Evolutionary conservation across 2,797 vertebrate genomes (phyloP).

Genomic region (Galagoides demidoff): DNA sequence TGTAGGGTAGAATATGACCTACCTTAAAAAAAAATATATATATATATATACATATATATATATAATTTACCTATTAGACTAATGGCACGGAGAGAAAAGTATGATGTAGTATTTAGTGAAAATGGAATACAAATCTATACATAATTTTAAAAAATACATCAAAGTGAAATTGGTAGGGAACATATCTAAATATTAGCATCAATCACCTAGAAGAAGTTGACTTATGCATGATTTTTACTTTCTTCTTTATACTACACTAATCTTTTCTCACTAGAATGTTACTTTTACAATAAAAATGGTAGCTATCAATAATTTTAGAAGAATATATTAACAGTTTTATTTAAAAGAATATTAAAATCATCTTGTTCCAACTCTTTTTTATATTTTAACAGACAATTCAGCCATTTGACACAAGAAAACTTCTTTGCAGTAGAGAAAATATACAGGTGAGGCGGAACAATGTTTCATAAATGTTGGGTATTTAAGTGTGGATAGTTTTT

Average conservation of each 20-base stretch:
- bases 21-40: no score
- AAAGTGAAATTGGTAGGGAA: conserved; percentile 11
- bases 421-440: conserved; percentile 84
- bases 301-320: conserved; percentile 49
- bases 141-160: not conserved
- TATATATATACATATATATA: no score
- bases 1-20: no score
- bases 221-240: not conserved
- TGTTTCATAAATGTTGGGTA: not conserved
- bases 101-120: conserved; percentile 31
- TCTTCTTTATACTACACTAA: not conserved
- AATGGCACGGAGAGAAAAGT: not conserved
- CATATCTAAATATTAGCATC: conserved; percentile 2
- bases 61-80: not conserved
- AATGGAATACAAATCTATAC: not conserved
- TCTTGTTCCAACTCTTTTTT: conserved; percentile 63
- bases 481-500: not conserved
- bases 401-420: conserved; percentile 84
- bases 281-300: conserved; percentile 36
- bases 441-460: conserved; percentile 84
- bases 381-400: conserved; percentile 77
- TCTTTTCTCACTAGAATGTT: conserved; percentile 34
- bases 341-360: conserved; percentile 26
- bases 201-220: not conserved
- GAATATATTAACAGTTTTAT: not conserved